phyloP scores from a whole-genome alignment of 2,797 vertebrate species.

The Chiropotes sagulatus region DNA sequence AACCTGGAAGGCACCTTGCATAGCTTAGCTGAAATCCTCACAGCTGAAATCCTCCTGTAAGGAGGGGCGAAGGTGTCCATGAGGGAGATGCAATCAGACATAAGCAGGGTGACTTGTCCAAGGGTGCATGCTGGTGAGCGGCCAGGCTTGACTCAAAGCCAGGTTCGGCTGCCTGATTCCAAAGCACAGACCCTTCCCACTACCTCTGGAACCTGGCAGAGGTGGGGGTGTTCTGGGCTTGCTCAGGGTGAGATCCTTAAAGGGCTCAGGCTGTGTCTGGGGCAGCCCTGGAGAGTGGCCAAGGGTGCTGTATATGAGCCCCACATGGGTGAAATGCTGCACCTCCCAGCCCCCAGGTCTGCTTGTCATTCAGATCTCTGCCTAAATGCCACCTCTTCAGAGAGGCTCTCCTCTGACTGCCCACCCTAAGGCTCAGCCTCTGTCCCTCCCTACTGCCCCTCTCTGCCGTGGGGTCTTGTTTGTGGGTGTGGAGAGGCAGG shows the following conservation, averaged over 20 bases:
- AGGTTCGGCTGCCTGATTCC: neutral
- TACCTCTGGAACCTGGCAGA: neutral
- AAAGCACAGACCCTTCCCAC: neutral
- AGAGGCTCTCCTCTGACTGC: neutral
- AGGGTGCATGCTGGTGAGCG: neutral
- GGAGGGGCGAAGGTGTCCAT: neutral
- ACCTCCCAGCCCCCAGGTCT: neutral
- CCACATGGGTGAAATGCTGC: neutral
- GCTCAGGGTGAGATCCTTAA: neutral
- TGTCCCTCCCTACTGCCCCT: too few relatives aligned
- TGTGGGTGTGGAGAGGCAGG: neutral
- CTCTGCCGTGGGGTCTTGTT: neutral
- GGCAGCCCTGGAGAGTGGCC: neutral
- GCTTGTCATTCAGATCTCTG: neutral
- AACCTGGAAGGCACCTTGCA: neutral
- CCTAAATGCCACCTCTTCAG: neutral
- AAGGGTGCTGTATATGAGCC: neutral
- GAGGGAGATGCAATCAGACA: fast-evolving
- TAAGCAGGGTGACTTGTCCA: neutral
- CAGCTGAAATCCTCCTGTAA: neutral
- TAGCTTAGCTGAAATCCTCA: neutral
- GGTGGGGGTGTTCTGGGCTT: neutral
- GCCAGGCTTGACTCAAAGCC: neutral
- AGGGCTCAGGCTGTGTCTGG: neutral
- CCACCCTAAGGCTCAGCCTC: fast-evolving